Evolutionary conservation across 2,113 vertebrate species (phyloP), one percentile per base, ranked within the genome.

Genomic region (Nesoenas mayeri): DNA sequence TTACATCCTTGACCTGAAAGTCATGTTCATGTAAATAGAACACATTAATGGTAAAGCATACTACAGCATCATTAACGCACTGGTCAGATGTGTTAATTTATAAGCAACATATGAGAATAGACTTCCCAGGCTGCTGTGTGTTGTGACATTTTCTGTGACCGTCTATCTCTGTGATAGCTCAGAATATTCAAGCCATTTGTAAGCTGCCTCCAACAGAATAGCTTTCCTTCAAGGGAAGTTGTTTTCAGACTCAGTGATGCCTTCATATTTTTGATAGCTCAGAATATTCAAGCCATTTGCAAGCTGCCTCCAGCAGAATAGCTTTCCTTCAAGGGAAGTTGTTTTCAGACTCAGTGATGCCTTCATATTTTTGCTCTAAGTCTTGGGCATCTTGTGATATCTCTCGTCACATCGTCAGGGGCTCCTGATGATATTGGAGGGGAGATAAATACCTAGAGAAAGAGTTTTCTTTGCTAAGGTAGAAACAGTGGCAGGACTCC

Each of bases 1-100:
- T n/a, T 83, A 44, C 38, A 60, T 94, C 73, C 64, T 92, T 95
- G 93, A 92, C 85, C 90, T 90, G 79, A 78, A 71, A 86, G 92
- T 64, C 90, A 34, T 72, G 67, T 94, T 67, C 12, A 0, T 78
- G 36, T 79, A 93, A 91, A 95, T 12, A 86, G 48, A 72, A 74
- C 42, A 64, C 42, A 40, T 78, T 91, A 88, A 69, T 10, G 48
- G 60, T 74, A 74, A 47, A 71, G 32, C 57, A 36, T 56, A 70
- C 60, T 90, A 71, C 0, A 1, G 24, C 60, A 42, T 74, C 42
- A 60, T 73, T 79, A 93, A 44, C 25, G 70, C 29, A 67, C 10
- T 85, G 56, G 19, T 78, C 81, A 64, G 34, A 89, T 48, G 40
- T 66, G 58, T 82, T 94, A 89, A 88, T 95, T 85, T 74, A 67